Base-by-base conservation (phyloP, 2,888 invertebrate genomes). In the Pseudeuparius sepicola region DNA sequence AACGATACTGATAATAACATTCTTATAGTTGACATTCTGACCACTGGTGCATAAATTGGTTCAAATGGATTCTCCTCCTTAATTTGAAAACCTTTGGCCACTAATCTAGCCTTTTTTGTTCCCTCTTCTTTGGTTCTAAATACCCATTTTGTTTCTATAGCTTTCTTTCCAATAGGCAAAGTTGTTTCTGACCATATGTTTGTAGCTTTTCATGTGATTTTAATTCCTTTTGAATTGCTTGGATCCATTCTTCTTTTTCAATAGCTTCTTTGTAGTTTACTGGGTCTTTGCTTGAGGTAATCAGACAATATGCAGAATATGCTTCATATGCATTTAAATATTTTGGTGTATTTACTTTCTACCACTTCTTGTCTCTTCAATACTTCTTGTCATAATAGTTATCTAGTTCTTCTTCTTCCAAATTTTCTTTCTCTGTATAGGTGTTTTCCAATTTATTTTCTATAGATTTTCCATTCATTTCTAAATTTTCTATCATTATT, bases 31-130 rank as follows among this genome's bases (percentile, higher is more conserved):
- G 31, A 23, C 20, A 36, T 29, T 33, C 40, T 35, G 11, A 39
- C 40, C 7, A 43, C 40, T 20, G 40, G 39, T 36, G 39, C 16
- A 25, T 40, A 40, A 28, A 33, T 18, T 15, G 37, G 28, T 30
- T 30, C 31, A 27, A 40, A 37, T 13, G 12, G n/a, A n/a, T 40
- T 33, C 33, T 35, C 37, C 31, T 42, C 35, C 24, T 43, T 34
- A 12, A 42, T 14, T 15, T 43, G 43, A 34, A 45, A 43, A 3
- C 42, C 39, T 31, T 38, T 41, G 17, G 41, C 43, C 14, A 39
- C 40, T n/a, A 43, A n/a, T 34, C 40, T 41, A 5, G 43, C 37
- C 25, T 40, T 39, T 20, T 39, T 36, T 16, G 36, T 23, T 13
- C 17, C 15, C 14, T 10, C 4, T 41, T 23, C 20, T 31, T 41